Evolutionary conservation across 2,797 vertebrate genomes (phyloP).

Genomic region (Iguana delicatissima): DNA sequence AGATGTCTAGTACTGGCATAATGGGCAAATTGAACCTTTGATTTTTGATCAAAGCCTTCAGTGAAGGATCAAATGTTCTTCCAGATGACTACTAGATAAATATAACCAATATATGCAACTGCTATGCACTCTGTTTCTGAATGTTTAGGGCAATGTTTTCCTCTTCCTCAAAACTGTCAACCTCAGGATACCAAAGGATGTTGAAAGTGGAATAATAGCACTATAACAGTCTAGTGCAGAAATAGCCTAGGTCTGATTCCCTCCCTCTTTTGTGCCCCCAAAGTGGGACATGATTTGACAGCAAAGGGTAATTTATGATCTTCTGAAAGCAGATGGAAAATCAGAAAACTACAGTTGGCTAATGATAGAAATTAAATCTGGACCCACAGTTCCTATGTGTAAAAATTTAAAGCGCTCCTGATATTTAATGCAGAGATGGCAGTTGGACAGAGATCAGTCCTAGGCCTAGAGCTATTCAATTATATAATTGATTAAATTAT

Average conservation of each 20-base stretch:
- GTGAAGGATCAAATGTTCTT: neutral
- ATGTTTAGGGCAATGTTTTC: neutral
- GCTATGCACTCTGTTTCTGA: neutral
- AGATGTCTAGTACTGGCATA: neutral
- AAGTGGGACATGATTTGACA: neutral
- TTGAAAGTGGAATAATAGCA: too few species aligned
- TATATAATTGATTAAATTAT: slow-evolving; percentile 1
- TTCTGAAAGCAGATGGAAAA: neutral
- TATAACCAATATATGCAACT: neutral
- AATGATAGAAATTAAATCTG: slow-evolving; percentile 20
- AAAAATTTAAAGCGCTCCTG: neutral
- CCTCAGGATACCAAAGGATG: too few species aligned
- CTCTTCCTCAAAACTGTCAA: too few species aligned
- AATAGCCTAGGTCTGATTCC: too few species aligned
- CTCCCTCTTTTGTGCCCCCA: too few species aligned
- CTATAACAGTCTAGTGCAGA: too few species aligned
- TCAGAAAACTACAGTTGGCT: neutral
- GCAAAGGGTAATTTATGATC: neutral
- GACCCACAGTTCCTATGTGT: neutral
- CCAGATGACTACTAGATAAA: neutral
- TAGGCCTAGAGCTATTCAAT: neutral
- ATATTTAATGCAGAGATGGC: neutral
- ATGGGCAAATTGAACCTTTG: neutral
- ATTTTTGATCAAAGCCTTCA: neutral
- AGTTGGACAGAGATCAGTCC: neutral